These are phyloP conservation scores for Uropsilus gracilis DNA, from an alignment of 2,113 vertebrate species.

Conservation along the genomic window DNA sequence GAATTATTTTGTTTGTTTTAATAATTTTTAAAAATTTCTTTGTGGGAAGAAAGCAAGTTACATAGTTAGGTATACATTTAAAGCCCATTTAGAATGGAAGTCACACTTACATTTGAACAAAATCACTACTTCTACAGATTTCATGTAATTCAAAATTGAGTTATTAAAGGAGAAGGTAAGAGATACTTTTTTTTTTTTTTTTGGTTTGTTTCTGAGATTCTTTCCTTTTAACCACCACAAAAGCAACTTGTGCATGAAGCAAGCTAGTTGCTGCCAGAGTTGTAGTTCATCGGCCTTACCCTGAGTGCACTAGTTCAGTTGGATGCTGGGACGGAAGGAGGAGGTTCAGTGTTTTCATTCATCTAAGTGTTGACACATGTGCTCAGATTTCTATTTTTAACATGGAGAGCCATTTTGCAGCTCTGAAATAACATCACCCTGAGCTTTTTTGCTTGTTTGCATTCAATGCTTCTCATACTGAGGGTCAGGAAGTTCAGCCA, in stretches of 20 bases:
- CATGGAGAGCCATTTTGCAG: slow-evolving; percentile 50
- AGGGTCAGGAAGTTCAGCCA: slow-evolving; percentile 54
- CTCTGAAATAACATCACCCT: slow-evolving; percentile 66
- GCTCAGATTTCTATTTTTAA: slow-evolving; percentile 73
- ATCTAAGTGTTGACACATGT: slow-evolving; percentile 50
- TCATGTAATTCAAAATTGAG: neutral
- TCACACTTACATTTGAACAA: slow-evolving; percentile 35
- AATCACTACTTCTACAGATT: neutral
- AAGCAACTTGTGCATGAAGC: neutral
- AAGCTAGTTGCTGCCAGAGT: too few relatives aligned
- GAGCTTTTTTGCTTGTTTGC: slow-evolving; percentile 56
- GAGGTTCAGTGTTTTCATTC: slow-evolving; percentile 23
- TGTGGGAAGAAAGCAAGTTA: too few relatives aligned
- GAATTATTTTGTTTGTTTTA: too few relatives aligned
- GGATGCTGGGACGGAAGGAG: neutral
- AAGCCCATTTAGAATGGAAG: neutral
- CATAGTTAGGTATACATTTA: too few relatives aligned
- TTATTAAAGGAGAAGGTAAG: neutral
- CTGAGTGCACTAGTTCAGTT: neutral
- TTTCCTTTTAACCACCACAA: too few relatives aligned
- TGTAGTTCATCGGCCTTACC: neutral
- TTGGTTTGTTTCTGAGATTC: too few relatives aligned
- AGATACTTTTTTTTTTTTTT: too few relatives aligned
- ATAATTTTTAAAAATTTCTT: too few relatives aligned
- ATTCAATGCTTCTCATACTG: slow-evolving; percentile 34